A percentile compares a stretch with the other conserved stretches of the same genome.
These are phyloP conservation scores for Habropoda laboriosa DNA, from an alignment of 1,140 invertebrate species.

Conservation along the genomic window DNA sequence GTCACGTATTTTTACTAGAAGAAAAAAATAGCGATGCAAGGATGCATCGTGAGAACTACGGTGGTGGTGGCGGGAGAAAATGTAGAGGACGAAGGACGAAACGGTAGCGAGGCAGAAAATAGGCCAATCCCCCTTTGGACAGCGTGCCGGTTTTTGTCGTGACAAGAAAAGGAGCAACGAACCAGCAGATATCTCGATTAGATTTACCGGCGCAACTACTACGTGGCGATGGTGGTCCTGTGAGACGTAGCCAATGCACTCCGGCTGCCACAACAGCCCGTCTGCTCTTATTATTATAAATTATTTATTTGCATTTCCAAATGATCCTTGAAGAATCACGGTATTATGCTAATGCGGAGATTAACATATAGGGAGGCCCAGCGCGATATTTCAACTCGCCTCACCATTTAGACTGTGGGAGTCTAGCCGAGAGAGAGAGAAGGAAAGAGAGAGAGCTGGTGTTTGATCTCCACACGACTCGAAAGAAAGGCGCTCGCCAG, in stretches of 20 bases:
- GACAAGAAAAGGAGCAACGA: slow-evolving; percentile 56
- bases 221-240: slow-evolving; percentile 34
- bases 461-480: slow-evolving; percentile 68
- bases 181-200: slow-evolving; percentile 57
- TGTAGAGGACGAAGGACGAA: neutral
- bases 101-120: slow-evolving; percentile 34
- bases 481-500: slow-evolving; percentile 63
- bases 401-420: slow-evolving; percentile 68
- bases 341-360: slow-evolving; percentile 81
- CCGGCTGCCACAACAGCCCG: slow-evolving; percentile 66
- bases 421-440: slow-evolving; percentile 67
- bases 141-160: slow-evolving; percentile 35
- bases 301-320: slow-evolving; percentile 83
- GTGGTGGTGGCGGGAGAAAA: neutral
- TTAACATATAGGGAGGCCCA: slow-evolving; percentile 80
- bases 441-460: no score
- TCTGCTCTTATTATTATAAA: slow-evolving; percentile 80
- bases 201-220: slow-evolving; percentile 42
- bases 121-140: slow-evolving; percentile 30
- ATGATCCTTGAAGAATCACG: slow-evolving; percentile 82
- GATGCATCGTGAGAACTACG: neutral
- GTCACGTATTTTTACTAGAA: no score
- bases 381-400: slow-evolving; percentile 80
- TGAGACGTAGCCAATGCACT: slow-evolving; percentile 61
- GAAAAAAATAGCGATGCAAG: neutral